These are phyloP conservation scores for Megaceryle torquata DNA, from an alignment of 2,113 vertebrate species.

Conservation along the genomic window DNA sequence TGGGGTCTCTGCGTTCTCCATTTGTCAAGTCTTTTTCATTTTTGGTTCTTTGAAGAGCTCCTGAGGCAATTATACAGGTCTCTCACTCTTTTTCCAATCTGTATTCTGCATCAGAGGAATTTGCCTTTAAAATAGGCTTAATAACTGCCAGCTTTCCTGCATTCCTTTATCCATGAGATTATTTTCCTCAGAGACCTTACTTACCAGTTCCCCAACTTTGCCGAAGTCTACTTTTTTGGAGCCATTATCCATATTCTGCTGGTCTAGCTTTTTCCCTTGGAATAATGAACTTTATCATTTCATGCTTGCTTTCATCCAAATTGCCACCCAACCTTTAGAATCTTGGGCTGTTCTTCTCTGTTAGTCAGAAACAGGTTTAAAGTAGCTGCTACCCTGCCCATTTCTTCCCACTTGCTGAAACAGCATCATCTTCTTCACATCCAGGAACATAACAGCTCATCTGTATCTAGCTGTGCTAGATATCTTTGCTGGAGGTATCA, in stretches of 20 bases:
- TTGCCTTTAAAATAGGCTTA: slow-evolving; percentile 59
- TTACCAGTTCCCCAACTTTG: slow-evolving; percentile 46
- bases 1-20: slow-evolving; percentile 48
- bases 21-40: slow-evolving; percentile 32
- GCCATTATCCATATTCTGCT: slow-evolving; percentile 20
- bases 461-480: not conserved
- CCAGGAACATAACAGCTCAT: not conserved
- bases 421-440: not conserved
- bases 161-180: slow-evolving; percentile 51
- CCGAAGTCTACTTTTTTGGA: slow-evolving; percentile 33
- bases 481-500: not conserved
- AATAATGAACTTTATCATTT: slow-evolving; percentile 42
- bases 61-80: not conserved
- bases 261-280: not conserved
- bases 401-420: not conserved
- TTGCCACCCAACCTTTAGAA: not conserved
- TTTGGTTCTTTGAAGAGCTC: slow-evolving; percentile 13
- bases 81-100: slow-evolving; percentile 41
- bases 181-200: slow-evolving; percentile 51
- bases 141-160: slow-evolving; percentile 45
- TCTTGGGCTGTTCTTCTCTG: not conserved
- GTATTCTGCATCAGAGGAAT: slow-evolving; percentile 51
- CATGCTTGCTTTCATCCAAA: not conserved
- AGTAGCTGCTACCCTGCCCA: not conserved
- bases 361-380: not conserved